Evolutionary conservation across 64 coral and sea anemone genomes (phyloP).

Genomic region (Pachyseris speciosa): DNA sequence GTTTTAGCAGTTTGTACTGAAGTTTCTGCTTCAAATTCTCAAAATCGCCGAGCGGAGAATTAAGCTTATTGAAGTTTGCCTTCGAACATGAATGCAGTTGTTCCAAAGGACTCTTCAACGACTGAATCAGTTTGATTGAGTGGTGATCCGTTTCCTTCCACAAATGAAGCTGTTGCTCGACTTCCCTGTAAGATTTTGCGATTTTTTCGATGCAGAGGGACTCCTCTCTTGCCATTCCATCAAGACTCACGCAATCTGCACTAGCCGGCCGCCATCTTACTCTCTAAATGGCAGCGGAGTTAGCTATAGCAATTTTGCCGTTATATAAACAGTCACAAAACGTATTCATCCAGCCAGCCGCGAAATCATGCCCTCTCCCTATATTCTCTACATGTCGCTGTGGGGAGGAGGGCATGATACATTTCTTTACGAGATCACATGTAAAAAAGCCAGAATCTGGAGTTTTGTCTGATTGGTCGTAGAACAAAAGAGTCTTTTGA

Average conservation of each 20-base stretch:
- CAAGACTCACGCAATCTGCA: too few relatives aligned
- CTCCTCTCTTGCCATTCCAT: conserved; percentile 13
- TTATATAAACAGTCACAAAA: too few relatives aligned
- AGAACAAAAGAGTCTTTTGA: too few relatives aligned
- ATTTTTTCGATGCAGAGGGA: conserved; percentile 7
- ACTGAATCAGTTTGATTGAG: conserved; percentile 9
- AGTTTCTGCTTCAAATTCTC: conserved; percentile 7
- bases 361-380: too few relatives aligned
- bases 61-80: background rate
- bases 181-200: background rate
- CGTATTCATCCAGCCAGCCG: too few relatives aligned
- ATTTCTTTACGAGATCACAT: too few relatives aligned
- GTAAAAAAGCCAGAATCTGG: too few relatives aligned
- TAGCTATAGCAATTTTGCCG: too few relatives aligned
- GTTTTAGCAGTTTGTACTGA: conserved; percentile 4
- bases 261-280: background rate
- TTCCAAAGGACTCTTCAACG: conserved; percentile 14
- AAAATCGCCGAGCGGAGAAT: background rate
- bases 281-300: too few relatives aligned
- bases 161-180: background rate
- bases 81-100: background rate
- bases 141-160: conserved; percentile 24
- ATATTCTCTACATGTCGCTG: too few relatives aligned
- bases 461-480: too few relatives aligned
- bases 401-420: too few relatives aligned